phyloP scores from a whole-genome alignment of 2,888 invertebrate species.

The Philereme transversata region DNA sequence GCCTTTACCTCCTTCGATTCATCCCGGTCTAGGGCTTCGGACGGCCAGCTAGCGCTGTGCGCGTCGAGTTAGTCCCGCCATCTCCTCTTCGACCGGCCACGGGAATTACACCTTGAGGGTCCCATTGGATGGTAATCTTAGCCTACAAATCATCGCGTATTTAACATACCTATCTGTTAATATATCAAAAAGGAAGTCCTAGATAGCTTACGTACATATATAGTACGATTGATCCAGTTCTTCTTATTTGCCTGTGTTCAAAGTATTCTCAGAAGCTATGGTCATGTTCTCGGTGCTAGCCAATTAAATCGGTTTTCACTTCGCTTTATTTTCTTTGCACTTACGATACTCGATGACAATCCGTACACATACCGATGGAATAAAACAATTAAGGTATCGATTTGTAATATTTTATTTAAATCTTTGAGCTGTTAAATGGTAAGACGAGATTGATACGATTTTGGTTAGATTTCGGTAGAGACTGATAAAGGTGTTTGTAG shows the following conservation, averaged over 20 bases:
- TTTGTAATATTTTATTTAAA: conserved; percentile 44
- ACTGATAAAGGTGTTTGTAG: neutral
- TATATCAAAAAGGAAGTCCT: no score
- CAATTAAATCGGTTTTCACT: conserved; percentile 62
- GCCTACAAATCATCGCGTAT: no score
- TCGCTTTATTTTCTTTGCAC: conserved; percentile 57
- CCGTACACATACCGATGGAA: conserved; percentile 43
- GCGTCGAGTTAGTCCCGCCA: no score
- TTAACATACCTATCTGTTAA: no score
- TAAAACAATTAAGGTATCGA: conserved; percentile 38
- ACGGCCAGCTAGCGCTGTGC: no score
- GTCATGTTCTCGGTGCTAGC: conserved; percentile 49
- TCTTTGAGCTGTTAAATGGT: neutral
- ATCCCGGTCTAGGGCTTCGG: no score
- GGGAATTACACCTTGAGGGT: no score
- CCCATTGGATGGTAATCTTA: no score
- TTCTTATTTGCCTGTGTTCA: conserved; percentile 6
- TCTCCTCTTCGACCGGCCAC: no score
- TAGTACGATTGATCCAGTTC: neutral
- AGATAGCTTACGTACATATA: no score
- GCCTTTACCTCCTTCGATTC: no score
- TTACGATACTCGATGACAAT: conserved; percentile 52
- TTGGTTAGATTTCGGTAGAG: neutral
- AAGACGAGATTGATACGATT: no score
- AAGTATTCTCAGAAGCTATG: conserved; percentile 32